Base-by-base conservation (phyloP, 2,888 invertebrate species). In the Smittia aterrima region DNA sequence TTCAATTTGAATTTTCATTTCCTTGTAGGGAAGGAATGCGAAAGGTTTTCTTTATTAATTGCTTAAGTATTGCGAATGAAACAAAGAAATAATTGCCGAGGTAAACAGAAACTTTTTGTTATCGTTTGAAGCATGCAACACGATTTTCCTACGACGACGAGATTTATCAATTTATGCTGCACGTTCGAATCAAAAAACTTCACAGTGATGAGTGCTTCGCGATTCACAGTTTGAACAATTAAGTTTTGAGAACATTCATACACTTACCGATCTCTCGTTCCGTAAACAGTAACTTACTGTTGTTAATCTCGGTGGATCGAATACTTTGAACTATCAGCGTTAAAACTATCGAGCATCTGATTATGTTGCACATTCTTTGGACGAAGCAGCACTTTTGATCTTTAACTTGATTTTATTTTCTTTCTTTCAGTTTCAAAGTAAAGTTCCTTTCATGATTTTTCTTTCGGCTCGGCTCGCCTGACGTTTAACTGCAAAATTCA, bases 211-310 rank as follows among this genome's bases (percentile, higher is more conserved):
- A n/a, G n/a, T n/a, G n/a, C n/a, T n/a, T n/a, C n/a, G n/a, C n/a
- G n/a, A 38, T 38, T 38, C 38, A 38, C 38, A 38, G 38, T 38
- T 38, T 38, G 38, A 7, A 38, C n/a, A 40, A 38, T 16, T 22
- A 16, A 11, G 47, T 6, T 16, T 47, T 47, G 11, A 47, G 16
- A 47, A 16, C 16, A 24, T 25, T 22, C 20, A 1, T 16, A 53
- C 7, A 72, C 72, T 72, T 25, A 72, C 72, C 72, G 20, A 72
- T 72, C 54, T 72, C 72, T 40, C 54, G 72, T 13, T 72, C 72
- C 22, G 72, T 58, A 38, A 24, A 72, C 25, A 72, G 25, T 3
- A 72, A 25, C 53, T 72, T 72, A 16, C 70, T 71, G 20, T 40
- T 71, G 27, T 58, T 58, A 58, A 27, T 27, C 27, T 64, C 64